Evolutionary conservation across 30 jellyfish, hydroid and myxozoan species (phyloP).

Genomic region (Aurelia aurita complex sp. Pacific): DNA sequence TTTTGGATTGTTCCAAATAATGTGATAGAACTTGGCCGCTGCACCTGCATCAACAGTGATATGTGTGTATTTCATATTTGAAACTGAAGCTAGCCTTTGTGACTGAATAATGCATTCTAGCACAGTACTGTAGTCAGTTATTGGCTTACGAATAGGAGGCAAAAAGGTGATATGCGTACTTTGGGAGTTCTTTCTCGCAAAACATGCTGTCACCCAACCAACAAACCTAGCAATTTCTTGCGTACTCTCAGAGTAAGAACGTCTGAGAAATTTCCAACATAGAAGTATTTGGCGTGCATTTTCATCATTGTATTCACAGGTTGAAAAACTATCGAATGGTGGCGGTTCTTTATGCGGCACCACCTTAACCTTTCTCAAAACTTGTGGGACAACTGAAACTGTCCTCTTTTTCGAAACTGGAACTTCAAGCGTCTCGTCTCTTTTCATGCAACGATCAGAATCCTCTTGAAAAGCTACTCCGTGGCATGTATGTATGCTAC

Average conservation of each 20-base stretch:
- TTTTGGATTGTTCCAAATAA: constrained; percentile 36
- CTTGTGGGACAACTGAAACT: constrained; percentile 5
- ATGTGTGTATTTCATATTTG: constrained; percentile 37
- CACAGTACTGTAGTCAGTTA: constrained; percentile 49
- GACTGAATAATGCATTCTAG: constrained; percentile 37
- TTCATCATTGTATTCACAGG: not conserved
- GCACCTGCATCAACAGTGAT: constrained; percentile 49
- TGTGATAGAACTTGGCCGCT: constrained; percentile 39
- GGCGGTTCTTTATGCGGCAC: constrained; percentile 29
- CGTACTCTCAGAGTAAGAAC: not conserved
- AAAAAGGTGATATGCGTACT: constrained; percentile 18
- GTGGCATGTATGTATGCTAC: constrained; percentile 36
- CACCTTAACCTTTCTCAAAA: not conserved
- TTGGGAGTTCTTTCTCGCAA: constrained; percentile 4
- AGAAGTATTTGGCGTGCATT: not conserved
- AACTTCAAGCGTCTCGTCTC: constrained; percentile 11
- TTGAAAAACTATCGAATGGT: constrained; percentile 3
- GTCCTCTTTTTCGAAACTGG: constrained; percentile 6
- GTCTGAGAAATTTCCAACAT: constrained; percentile 7
- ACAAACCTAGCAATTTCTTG: constrained; percentile 15
- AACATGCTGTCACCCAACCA: constrained; percentile 14
- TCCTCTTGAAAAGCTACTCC: constrained; percentile 44
- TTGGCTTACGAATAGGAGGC: constrained; percentile 41
- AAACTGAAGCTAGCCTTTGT: constrained; percentile 21
- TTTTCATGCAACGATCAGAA: not conserved